Evolutionary conservation across 2,888 invertebrate genomes (phyloP), one percentile per base, ranked within the genome.

Genomic region (Rhingia rostrata): DNA sequence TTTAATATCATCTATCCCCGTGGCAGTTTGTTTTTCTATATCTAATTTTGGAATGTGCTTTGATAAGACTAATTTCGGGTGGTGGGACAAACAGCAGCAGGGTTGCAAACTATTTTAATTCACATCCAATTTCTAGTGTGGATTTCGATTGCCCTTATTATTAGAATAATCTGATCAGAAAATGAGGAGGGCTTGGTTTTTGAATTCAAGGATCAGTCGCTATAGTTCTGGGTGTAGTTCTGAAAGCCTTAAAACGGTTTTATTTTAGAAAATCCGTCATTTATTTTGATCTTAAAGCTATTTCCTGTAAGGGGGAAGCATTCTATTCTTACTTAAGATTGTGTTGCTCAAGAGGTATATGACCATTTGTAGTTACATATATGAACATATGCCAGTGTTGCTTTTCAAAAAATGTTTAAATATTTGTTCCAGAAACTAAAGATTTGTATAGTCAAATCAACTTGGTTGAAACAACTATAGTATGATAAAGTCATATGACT

Each of bases 31-130:
- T 4, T 43, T 39, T 22, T 56, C 54, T 56, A 56, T 39, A 33
- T 56, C 54, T 56, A 56, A 74, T 47, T 41, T 49, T 56, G 49
- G 64, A 39, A 22, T 14, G 56, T 33, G 33, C 56, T 39, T 54
- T 35, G 54, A 54, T 56, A 63, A 72, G 53, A 56, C 39, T 32
- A 56, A 32, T 63, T 56, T 37, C 54, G 22, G 14, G 22, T 39
- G 33, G 47, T 74, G 64, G 37, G 33, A 74, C 39, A 45, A n/a
- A 41, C 6, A 32, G 10, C 35, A 49, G 41, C 56, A 64, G 74
- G 74, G 74, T 64, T 47, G 64, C 47, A 56, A 64, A 41, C 56
- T 41, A 35, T 39, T 73, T 43, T 6, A n/a, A 64, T 45, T 64
- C 30, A 37, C 14, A 47, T 73, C 47, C 10, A 12, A 9, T 37